Evolutionary conservation across 2,888 invertebrate genomes (phyloP), one percentile per base, ranked within the genome.

Genomic region (Athalia cordata): DNA sequence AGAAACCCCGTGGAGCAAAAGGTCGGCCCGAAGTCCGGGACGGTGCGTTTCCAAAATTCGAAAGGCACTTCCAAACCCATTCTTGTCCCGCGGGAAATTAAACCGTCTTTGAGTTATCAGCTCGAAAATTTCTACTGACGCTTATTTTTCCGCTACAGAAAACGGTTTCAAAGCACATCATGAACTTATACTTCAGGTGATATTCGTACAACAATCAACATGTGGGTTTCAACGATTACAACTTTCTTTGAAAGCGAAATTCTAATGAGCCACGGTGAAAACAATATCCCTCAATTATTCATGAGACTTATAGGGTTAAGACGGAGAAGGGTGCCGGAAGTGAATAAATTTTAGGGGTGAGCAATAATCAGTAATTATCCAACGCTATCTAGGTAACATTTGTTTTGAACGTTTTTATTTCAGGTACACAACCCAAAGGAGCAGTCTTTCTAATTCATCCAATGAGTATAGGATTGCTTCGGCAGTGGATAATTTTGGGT

Each of bases 1-100:
- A 47, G 66, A n/a, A 45, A n/a, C 64, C 47, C 47, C 64, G 66
- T 5, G 5, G 9, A 66, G 49, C 66, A 66, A 49, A 49, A 49
- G 66, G 49, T 66, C 15, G 66, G 66, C 7, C 49, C 47, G 66
- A 66, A 11, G 13, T 49, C n/a, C 5, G 59, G n/a, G 6, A 62
- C 8, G 66, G n/a, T 64, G 29, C 66, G 66, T 66, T 66, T 66
- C 49, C 49, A 66, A 66, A 66, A 66, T 66, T 66, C 66, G 8
- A 13, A 49, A 6, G 66, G 29, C 47, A 66, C 49, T 43, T 55
- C 43, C 5, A 52, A 11, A 68, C 68, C 55, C 68, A 5, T 50
- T 68, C 29, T 13, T 29, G 50, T 43, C 68, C 52, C 68, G 5
- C n/a, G 68, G 68, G 68, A 55, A 68, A 68, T 68, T 49, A 68